phyloP scores from a whole-genome alignment of 2,888 invertebrate species.

The Zhuqinia jingwanae region DNA sequence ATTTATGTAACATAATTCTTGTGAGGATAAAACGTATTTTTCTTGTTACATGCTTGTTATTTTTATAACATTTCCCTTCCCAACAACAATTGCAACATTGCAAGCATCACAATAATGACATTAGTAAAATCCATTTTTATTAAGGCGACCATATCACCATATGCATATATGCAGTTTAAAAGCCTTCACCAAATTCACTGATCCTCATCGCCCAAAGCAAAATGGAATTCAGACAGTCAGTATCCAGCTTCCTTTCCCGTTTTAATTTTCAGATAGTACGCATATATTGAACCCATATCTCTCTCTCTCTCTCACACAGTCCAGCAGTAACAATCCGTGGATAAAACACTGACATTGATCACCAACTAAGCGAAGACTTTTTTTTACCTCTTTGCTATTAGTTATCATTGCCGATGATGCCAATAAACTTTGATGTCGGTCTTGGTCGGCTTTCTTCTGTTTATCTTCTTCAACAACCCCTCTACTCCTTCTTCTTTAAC shows the following conservation, averaged over 20 bases:
- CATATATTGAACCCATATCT: no score
- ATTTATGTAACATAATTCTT: neutral
- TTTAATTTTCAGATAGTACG: constrained; percentile 6
- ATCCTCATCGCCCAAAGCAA: constrained; percentile 43
- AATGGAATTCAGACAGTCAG: neutral
- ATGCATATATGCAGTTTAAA: no score
- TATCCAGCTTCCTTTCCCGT: neutral
- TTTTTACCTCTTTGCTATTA: constrained; percentile 31
- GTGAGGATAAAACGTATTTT: neutral
- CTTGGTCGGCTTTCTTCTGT: constrained; percentile 43
- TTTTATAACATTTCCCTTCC: no score
- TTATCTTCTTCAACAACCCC: neutral
- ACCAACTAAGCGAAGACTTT: constrained; percentile 1
- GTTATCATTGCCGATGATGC: constrained; percentile 62
- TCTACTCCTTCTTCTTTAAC: constrained; percentile 37
- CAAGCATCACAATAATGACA: neutral
- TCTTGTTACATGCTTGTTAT: no score
- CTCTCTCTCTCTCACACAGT: no score
- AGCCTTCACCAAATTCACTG: constrained; percentile 38
- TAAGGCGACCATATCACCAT: no score
- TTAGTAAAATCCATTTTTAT: no score
- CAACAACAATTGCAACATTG: neutral
- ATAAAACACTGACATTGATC: constrained; percentile 60
- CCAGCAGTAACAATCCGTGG: neutral
- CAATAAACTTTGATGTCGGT: constrained; percentile 68